Evolutionary conservation across 2,888 invertebrate species (phyloP), one percentile per base, ranked within the genome.

Genomic region (Acanthosepion lycidas): DNA sequence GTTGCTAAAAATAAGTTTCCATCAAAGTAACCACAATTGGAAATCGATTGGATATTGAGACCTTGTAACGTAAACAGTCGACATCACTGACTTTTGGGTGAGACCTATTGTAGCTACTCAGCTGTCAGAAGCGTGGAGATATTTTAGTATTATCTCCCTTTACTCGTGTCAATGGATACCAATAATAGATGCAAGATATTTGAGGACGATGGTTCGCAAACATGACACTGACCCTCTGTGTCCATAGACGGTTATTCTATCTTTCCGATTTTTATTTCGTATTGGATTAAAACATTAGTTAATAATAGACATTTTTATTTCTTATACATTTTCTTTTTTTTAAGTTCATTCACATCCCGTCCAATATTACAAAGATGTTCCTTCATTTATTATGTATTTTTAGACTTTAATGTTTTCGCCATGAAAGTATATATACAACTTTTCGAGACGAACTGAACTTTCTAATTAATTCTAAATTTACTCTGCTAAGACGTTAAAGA

Each of bases 11-110:
- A 78, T 78, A 78, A n/a, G 9, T 78, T 78, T n/a, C n/a, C n/a
- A 78, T 78, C 78, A 78, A 78, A 78, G 78, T 78, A 78, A 78
- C n/a, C n/a, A n/a, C 78, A n/a, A 78, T 78, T 33, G 78, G n/a
- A 78, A 78, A 78, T 78, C 78, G 78, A 78, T 78, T 78, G 78
- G 78, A n/a, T n/a, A 78, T 78, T n/a, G 78, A 78, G n/a, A 78
- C 33, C n/a, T 78, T 78, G 78, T 78, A 78, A 78, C n/a, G n/a
- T 78, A 78, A 78, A 78, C 78, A 78, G 78, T 78, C 78, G 78
- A 15, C 78, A 78, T n/a, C n/a, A 12, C n/a, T 33, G n/a, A 28
- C 28, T 78, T 64, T n/a, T 78, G 78, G 78, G 78, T 78, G 78
- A n/a, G 78, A 78, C 78, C n/a, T 78, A 78, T 78, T 78, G 78